Conservation (phyloP, 2,113 vertebrate genomes). For the Synodontis membranacea region DNA sequence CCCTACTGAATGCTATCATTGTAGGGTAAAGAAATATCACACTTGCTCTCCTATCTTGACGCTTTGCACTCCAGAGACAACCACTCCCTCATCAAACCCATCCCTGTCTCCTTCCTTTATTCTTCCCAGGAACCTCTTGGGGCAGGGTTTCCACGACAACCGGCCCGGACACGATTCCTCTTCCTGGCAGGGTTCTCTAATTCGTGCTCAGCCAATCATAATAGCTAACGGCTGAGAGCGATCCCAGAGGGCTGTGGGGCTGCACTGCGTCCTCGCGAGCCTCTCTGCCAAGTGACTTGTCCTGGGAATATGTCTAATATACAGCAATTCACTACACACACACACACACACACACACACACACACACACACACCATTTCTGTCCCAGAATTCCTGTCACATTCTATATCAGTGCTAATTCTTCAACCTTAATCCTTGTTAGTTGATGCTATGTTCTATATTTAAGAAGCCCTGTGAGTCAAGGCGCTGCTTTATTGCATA, state of each 20-base stretch:
- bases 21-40: neutral
- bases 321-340: constrained; percentile 69
- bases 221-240: constrained; percentile 33
- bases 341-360: constrained; percentile 14
- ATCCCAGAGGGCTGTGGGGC: constrained; percentile 46
- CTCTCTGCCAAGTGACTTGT: constrained; percentile 1
- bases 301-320: constrained; percentile 69
- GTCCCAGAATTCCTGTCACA: constrained; percentile 60
- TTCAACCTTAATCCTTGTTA: neutral
- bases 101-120: neutral
- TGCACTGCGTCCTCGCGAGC: constrained; percentile 23
- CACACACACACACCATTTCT: constrained; percentile 58
- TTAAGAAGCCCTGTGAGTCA: neutral
- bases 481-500: neutral
- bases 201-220: constrained; percentile 55
- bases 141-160: constrained; percentile 57
- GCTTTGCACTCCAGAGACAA: constrained; percentile 1
- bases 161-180: constrained; percentile 51
- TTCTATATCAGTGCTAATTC: constrained; percentile 15
- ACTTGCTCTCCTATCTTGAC: neutral
- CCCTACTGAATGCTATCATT: neutral
- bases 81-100: constrained; percentile 16
- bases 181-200: constrained; percentile 53
- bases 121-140: constrained; percentile 48
- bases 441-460: neutral